Base-by-base conservation (phyloP, 2,797 vertebrate species). In the Loriculus beryllinus region DNA sequence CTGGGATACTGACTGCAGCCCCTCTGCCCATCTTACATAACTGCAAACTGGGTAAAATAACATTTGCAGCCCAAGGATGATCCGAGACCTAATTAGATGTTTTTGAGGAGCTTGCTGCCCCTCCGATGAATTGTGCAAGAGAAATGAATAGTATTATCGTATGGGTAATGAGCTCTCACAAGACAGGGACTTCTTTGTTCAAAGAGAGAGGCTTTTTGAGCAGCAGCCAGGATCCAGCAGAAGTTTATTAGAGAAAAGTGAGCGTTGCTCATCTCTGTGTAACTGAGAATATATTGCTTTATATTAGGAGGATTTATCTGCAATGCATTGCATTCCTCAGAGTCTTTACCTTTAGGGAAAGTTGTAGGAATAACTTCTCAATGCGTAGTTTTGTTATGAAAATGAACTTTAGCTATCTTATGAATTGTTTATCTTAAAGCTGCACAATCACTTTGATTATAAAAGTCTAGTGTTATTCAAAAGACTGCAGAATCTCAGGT, bases 381-480 rank as follows among this genome's bases (percentile, higher is more conserved):
- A 94, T 79, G 63, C 47, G 43, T 91, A 91, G 82, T 95, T 97
- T 97, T 96, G 93, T 95, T 91, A 95, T 96, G 95, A 96, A 96
- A 96, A 97, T 96, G 84, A 95, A 96, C 82, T 94, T 93, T 49
- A 92, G 80, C 91, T 96, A 82, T 93, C 93, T 88, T 92, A 95
- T 84, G 77, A 96, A 94, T 95, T 96, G 96, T 96, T 97, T 96
- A 96, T 96, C 95, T 95, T 95, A 94, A 93, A 52, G 52, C 60
- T 93, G 87, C 89, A 93, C 82, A 88, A 92, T 86, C 70, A 70
- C 37, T 86, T 76, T 89, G 92, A 92, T 86, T 92, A 94, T 86
- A 84, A 90, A 92, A 91, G 74, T 70, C 91, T 91, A 28, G 62
- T 82, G 74, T 92, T 88, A 93, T 88, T 93, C 91, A 95, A 95